phyloP scores from a whole-genome alignment of 2,797 vertebrate genomes.

The Neosalanx taihuensis region DNA sequence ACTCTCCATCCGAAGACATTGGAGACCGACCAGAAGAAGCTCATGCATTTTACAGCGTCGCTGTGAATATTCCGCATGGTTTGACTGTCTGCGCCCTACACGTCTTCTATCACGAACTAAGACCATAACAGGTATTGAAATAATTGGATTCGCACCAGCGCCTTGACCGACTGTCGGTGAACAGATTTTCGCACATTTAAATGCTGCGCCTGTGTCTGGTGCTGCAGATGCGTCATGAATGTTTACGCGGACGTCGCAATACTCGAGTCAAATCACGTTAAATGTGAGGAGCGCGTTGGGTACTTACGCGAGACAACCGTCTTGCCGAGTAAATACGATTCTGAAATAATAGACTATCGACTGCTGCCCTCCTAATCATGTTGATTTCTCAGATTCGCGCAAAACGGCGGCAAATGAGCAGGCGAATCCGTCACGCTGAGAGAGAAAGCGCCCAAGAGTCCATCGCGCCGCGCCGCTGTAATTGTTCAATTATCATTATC shows the following conservation, averaged over 20 bases:
- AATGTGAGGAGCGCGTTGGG: no score
- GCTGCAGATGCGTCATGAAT: no score
- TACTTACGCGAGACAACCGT: neutral
- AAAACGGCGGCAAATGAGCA: neutral
- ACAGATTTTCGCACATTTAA: no score
- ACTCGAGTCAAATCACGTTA: neutral
- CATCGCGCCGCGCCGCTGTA: neutral
- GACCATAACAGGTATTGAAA: no score
- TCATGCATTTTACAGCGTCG: neutral
- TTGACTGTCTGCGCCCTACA: no score
- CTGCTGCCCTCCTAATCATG: neutral
- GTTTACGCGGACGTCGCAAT: neutral
- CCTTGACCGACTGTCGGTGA: no score
- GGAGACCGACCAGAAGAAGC: neutral
- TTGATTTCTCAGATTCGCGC: neutral
- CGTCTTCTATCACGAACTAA: no score
- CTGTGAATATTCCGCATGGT: no score
- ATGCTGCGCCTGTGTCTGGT: no score
- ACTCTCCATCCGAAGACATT: neutral
- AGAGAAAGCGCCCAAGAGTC: neutral
- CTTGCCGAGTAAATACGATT: neutral
- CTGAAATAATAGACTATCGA: neutral
- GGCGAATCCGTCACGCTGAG: neutral
- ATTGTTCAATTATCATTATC: slow-evolving; percentile 3
- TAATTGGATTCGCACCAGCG: no score